Evolutionary conservation across 2,888 invertebrate species (phyloP), one percentile per base, ranked within the genome.

Genomic region (Sinopyrophorus schimmeli): DNA sequence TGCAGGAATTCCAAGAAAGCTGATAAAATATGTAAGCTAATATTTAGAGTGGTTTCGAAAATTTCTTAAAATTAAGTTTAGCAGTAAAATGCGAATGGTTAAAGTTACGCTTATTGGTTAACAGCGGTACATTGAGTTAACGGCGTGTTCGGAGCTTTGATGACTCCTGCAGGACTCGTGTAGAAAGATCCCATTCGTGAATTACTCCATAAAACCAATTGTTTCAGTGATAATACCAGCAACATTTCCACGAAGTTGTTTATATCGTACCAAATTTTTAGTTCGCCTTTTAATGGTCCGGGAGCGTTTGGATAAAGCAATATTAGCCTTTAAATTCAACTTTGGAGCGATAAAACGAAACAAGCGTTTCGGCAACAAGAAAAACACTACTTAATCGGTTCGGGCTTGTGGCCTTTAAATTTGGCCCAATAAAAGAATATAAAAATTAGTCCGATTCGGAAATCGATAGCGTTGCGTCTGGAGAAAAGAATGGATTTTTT

Each of bases 121-220:
- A 53, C 49, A 47, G 42, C 30, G 32, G 58, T 40, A 57, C 55
- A 60, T 63, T 57, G 56, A 59, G 59, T 62, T 59, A 63, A 60
- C 54, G 58, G 53, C 53, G 56, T 55, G 54, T 65, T 62, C 54
- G 57, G 53, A 47, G 47, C 47, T 57, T 62, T 64, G 65, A 68
- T 67, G 61, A 63, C 63, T 66, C 69, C 69, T 66, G 42, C 50
- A 61, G 68, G 68, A 60, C 59, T 63, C 61, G 56, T 64, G 53
- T 56, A 44, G 54, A 52, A 59, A 57, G 60, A 61, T 54, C 55
- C 56, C 44, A 60, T 50, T 51, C 58, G 60, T 60, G 63, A 66
- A 64, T 56, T 59, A 49, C 57, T 54, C 60, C 52, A 65, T 65
- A 64, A 66, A 61, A 61, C 59, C 65, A 63, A 65, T 64, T 61